Conservation (phyloP, 2,797 vertebrate genomes). For the Eurystomus glaucurus region DNA sequence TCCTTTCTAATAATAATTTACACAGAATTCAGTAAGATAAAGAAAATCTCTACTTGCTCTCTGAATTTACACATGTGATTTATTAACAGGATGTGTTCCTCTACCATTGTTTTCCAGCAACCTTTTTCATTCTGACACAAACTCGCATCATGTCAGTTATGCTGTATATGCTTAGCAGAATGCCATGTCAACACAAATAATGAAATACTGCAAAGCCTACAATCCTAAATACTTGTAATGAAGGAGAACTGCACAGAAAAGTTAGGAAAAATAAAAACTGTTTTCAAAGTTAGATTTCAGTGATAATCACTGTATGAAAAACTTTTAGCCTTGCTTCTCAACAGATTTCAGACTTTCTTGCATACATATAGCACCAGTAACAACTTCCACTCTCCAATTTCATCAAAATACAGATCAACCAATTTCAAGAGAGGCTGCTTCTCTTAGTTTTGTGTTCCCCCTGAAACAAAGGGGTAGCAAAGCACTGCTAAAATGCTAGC, state of each 20-base stretch:
- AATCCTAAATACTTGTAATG: neutral
- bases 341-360: neutral
- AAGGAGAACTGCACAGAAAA: neutral
- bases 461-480: neutral
- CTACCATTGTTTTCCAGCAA: neutral
- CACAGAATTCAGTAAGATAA: neutral
- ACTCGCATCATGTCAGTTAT: neutral
- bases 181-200: neutral
- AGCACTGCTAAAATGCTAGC: accelerated
- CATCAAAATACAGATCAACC: neutral
- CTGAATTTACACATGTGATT: neutral
- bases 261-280: neutral
- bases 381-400: neutral
- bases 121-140: neutral
- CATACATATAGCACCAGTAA: neutral
- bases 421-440: neutral
- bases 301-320: neutral
- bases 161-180: neutral
- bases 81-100: neutral
- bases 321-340: neutral
- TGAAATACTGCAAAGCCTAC: neutral
- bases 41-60: neutral
- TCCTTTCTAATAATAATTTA: neutral
- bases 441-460: neutral
- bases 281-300: neutral